Conservation (phyloP, 2,113 vertebrate genomes). For the Girardinichthys multiradiatus region DNA sequence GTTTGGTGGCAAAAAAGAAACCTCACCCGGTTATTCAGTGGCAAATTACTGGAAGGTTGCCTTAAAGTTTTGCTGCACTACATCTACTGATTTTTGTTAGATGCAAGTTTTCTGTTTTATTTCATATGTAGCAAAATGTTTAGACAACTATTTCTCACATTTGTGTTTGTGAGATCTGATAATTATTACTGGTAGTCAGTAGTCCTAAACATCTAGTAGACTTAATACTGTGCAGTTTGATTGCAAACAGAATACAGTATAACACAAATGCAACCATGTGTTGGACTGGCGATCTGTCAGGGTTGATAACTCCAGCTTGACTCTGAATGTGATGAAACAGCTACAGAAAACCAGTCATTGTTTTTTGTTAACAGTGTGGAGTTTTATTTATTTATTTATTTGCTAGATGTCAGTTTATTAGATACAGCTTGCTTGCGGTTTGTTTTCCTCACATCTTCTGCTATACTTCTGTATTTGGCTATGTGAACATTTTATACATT, state of each 20-base stretch:
- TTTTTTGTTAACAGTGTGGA: conserved; percentile 5
- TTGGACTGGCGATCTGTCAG: not conserved
- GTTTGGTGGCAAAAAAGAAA: no score
- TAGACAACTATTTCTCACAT: not conserved
- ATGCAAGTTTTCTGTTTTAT: not conserved
- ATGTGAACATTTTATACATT: conserved; percentile 18
- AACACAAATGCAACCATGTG: not conserved
- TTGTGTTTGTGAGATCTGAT: not conserved
- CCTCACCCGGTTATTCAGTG: not conserved
- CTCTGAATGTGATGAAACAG: no score
- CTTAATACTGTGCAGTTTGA: not conserved
- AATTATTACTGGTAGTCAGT: not conserved
- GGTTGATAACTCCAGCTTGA: no score
- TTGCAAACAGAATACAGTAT: not conserved
- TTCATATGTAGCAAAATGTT: not conserved
- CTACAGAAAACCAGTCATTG: no score
- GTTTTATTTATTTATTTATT: conserved; percentile 9
- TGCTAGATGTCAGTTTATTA: conserved; percentile 21
- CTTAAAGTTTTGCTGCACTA: no score
- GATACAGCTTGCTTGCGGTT: conserved; percentile 26
- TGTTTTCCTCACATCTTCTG: conserved; percentile 29
- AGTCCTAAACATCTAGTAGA: not conserved
- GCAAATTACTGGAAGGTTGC: not conserved
- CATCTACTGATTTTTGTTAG: not conserved
- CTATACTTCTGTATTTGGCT: conserved; percentile 47